Evolutionary conservation across 2,888 invertebrate genomes (phyloP).

Genomic region (Sepioteuthis lessoniana): DNA sequence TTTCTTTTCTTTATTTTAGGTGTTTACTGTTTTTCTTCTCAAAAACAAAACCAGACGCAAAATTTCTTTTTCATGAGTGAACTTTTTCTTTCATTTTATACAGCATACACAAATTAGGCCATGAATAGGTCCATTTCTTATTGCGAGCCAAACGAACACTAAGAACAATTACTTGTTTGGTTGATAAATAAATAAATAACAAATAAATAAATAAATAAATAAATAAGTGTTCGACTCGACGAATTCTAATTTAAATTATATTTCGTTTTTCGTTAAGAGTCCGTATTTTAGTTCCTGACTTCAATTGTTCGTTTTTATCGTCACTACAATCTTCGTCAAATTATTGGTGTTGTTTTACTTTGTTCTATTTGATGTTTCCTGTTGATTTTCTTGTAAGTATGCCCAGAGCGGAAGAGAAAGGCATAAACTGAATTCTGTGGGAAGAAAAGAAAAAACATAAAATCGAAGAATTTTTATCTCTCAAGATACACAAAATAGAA

Average conservation of each 20-base stretch:
- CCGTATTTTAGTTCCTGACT: neutral
- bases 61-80: neutral
- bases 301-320: neutral
- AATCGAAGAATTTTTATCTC: too few relatives aligned
- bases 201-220: neutral
- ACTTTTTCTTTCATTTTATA: neutral
- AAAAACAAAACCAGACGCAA: neutral
- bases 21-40: neutral
- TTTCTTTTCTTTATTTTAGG: neutral
- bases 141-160: too few relatives aligned
- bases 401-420: neutral
- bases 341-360: neutral
- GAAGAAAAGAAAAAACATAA: neutral
- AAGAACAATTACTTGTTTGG: too few relatives aligned
- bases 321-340: neutral
- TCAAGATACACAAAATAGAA: too few relatives aligned
- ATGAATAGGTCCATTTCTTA: too few relatives aligned
- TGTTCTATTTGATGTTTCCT: neutral
- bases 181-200: neutral
- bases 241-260: neutral
- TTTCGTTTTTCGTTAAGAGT: neutral
- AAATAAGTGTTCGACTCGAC: neutral
- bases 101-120: neutral
- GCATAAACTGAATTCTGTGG: neutral
- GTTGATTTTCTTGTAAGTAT: neutral